phyloP scores from a whole-genome alignment of 1,140 invertebrate species.

The Colletes gigas region DNA sequence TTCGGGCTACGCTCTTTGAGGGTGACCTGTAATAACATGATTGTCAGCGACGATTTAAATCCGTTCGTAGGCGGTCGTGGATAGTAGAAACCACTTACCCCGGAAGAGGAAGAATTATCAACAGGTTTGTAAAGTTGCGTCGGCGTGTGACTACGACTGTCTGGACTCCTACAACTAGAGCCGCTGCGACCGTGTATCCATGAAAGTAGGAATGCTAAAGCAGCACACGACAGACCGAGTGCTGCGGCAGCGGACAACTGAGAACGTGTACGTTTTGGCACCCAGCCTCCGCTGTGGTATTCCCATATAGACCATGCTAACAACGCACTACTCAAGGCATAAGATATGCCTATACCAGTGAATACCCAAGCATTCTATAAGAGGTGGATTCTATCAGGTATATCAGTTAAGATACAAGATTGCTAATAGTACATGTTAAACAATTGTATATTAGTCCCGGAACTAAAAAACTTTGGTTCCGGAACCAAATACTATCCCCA shows the following conservation, averaged over 20 bases:
- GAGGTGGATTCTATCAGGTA: conserved; percentile 53
- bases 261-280: conserved; percentile 76
- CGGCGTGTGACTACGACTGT: conserved; percentile 70
- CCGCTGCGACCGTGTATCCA: conserved; percentile 75
- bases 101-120: conserved; percentile 78
- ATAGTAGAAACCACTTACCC: conserved; percentile 64
- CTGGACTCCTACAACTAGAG: conserved; percentile 69
- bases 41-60: not conserved
- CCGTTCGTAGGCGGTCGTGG: not conserved
- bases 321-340: conserved; percentile 74
- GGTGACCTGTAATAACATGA: conserved; percentile 67
- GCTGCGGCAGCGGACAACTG: conserved; percentile 76
- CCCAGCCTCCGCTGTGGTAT: conserved; percentile 78
- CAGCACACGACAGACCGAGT: conserved; percentile 75
- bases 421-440: conserved; percentile 18
- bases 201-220: conserved; percentile 76
- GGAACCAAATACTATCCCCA: too few species aligned
- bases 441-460: not conserved
- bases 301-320: conserved; percentile 77
- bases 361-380: conserved; percentile 79
- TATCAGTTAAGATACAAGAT: conserved; percentile 31
- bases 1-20: conserved; percentile 76
- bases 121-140: conserved; percentile 79
- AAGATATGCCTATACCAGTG: conserved; percentile 77
- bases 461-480: too few species aligned